Conservation (phyloP, 2,113 vertebrate genomes). For the Cinclus mexicanus region DNA sequence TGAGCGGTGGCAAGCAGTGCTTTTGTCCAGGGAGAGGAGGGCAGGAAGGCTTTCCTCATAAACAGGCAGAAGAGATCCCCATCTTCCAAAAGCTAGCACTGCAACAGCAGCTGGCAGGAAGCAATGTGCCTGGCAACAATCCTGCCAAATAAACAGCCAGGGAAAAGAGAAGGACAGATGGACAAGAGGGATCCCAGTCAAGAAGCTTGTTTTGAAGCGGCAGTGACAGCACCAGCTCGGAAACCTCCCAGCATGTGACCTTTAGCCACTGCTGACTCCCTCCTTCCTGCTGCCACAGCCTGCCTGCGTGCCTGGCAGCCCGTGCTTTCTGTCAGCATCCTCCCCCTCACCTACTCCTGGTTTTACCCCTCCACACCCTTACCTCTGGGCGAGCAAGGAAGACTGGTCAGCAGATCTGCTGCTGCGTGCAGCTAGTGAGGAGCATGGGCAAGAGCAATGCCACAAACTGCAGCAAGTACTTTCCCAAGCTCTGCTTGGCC, state of each 20-base stretch:
- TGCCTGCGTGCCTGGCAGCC: neutral
- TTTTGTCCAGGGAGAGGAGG: neutral
- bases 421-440: accelerated
- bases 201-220: neutral
- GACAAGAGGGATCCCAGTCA: neutral
- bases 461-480: neutral
- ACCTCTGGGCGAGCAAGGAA: accelerated
- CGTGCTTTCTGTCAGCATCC: neutral
- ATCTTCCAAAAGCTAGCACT: neutral
- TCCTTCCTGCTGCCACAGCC: neutral
- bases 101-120: neutral
- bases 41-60: neutral
- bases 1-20: neutral
- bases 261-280: neutral
- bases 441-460: accelerated
- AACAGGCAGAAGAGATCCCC: neutral
- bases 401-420: neutral
- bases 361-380: neutral
- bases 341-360: neutral
- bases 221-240: neutral
- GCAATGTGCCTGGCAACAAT: neutral
- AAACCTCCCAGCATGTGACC: neutral
- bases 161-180: neutral
- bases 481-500: neutral
- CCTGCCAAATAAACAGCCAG: neutral